Conservation (phyloP, 1,140 invertebrate genomes). For the Meteorus sp. region DNA sequence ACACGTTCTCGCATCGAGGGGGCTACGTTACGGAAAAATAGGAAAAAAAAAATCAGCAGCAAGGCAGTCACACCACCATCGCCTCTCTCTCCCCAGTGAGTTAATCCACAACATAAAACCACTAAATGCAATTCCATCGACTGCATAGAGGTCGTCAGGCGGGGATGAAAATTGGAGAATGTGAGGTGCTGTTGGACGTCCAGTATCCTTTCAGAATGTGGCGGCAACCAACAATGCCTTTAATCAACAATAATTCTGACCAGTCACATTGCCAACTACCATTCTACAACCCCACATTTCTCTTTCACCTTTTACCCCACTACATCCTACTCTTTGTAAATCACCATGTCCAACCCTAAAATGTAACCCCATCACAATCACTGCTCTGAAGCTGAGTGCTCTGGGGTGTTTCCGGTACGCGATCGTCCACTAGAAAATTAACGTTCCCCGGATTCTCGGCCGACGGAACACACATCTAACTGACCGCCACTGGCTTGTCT, state of each 20-base stretch:
- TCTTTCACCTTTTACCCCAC: too few species aligned
- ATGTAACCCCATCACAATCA: background rate
- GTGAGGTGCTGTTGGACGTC: slow-evolving; percentile 2
- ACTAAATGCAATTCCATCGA: slow-evolving; percentile 46
- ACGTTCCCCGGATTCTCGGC: slow-evolving; percentile 48
- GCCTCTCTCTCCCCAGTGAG: background rate
- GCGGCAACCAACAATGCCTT: slow-evolving; percentile 45
- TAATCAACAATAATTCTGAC: slow-evolving; percentile 53
- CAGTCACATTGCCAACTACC: too few species aligned
- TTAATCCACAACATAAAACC: slow-evolving; percentile 16
- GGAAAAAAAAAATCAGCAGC: too few species aligned
- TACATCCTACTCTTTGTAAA: too few species aligned
- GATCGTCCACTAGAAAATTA: slow-evolving; percentile 50
- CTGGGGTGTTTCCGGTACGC: slow-evolving; percentile 32
- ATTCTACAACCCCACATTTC: too few species aligned
- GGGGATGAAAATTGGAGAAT: background rate
- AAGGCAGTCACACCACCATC: background rate
- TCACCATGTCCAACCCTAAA: too few species aligned
- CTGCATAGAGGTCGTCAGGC: slow-evolving; percentile 30
- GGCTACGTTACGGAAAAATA: too few species aligned
- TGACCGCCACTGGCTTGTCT: background rate
- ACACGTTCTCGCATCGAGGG: background rate
- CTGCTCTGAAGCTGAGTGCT: background rate
- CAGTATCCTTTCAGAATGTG: slow-evolving; percentile 24
- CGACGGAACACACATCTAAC: slow-evolving; percentile 30